Conservation (phyloP, 2,888 invertebrate genomes). For the Brachyopa scutellaris region DNA sequence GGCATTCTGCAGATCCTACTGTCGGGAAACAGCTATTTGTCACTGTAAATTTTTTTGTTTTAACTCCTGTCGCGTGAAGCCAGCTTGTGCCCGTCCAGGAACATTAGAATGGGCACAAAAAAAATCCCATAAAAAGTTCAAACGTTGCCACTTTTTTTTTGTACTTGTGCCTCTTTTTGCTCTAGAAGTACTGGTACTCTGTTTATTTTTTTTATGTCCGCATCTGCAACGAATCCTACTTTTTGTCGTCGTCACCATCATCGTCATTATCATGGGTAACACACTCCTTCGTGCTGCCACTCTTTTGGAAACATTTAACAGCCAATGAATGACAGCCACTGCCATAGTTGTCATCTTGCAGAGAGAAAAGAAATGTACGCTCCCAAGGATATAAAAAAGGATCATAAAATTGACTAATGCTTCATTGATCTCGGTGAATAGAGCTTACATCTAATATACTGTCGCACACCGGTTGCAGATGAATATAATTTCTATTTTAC, state of each 20-base stretch:
- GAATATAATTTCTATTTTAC: constrained; percentile 34
- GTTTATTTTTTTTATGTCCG: constrained; percentile 13
- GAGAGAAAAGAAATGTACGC: background rate
- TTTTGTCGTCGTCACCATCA: background rate
- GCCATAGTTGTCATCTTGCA: constrained; percentile 13
- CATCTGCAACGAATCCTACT: constrained; percentile 7
- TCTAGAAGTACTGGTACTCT: background rate
- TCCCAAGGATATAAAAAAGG: constrained; percentile 7
- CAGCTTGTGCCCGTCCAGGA: background rate
- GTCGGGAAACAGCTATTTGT: constrained; percentile 3
- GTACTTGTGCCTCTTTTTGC: background rate
- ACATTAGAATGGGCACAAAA: background rate
- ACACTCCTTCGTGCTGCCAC: background rate
- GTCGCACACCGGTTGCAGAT: background rate
- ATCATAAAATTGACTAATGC: constrained; percentile 56
- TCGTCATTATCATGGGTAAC: constrained; percentile 4
- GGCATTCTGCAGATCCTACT: background rate
- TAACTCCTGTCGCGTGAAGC: background rate
- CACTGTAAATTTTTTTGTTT: background rate
- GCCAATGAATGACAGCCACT: constrained; percentile 23
- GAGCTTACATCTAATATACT: constrained; percentile 30
- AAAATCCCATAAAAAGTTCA: constrained; percentile 3
- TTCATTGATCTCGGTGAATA: constrained; percentile 44
- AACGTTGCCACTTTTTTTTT: background rate
- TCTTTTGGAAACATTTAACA: background rate